A percentile compares a stretch with the other conserved stretches of the same genome.
Evolutionary conservation across 92 coral and sea anemone genomes (phyloP).

Genomic region (Plumapathes pennacea): DNA sequence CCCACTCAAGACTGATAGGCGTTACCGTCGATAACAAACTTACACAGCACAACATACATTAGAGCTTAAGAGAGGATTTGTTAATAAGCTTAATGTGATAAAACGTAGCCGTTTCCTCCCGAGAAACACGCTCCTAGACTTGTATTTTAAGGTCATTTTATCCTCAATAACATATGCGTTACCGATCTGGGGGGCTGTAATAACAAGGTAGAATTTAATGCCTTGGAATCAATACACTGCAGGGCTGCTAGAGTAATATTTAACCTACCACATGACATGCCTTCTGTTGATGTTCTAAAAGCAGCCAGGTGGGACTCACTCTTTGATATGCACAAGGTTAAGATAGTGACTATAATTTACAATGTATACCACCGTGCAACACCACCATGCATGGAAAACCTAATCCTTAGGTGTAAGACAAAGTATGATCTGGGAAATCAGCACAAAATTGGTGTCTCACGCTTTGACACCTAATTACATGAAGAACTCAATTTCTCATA

Average conservation of each 20-base stretch:
- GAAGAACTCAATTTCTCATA: constrained; percentile 15
- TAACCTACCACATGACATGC: constrained; percentile 6
- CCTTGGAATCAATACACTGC: constrained; percentile 7
- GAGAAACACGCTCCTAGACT: constrained; percentile 13
- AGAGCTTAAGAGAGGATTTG: constrained; percentile 17
- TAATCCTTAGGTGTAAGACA: constrained; percentile 9
- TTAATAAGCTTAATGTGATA: constrained; percentile 16
- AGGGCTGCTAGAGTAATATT: background rate
- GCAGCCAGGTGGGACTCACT: constrained; percentile 3
- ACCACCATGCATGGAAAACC: constrained; percentile 18
- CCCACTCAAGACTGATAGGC: constrained; percentile 17
- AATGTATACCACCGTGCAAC: constrained; percentile 8
- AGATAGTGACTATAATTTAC: constrained; percentile 1
- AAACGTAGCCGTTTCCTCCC: constrained; percentile 27
- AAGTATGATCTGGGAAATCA: constrained; percentile 15
- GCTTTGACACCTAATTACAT: too few species aligned
- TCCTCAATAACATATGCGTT: constrained; percentile 32
- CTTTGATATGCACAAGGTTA: background rate
- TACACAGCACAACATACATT: background rate
- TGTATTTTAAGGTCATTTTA: constrained; percentile 28
- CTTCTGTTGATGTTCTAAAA: constrained; percentile 11
- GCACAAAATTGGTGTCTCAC: background rate
- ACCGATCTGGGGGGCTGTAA: constrained; percentile 32
- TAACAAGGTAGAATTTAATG: constrained; percentile 1
- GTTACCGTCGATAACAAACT: background rate